Evolutionary conservation across 2,888 invertebrate species (phyloP), one percentile per base, ranked within the genome.

Genomic region (Ectropis crepuscularia): DNA sequence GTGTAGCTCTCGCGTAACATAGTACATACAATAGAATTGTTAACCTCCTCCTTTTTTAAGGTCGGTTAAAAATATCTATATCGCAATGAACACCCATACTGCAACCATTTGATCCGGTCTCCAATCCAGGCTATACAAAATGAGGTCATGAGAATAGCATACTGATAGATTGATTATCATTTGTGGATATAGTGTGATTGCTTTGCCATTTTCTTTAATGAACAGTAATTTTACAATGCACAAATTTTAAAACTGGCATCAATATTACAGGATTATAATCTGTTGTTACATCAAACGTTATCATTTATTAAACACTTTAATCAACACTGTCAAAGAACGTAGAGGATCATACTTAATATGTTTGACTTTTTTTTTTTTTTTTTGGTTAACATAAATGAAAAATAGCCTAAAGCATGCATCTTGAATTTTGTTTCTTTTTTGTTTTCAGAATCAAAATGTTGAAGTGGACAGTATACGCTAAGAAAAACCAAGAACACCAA

Each of bases 381-480:
- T 5, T 28, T 9, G 0, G 28, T 28, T 4, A 47, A 47, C 28
- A 42, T 48, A 28, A 57, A n/a, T n/a, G n/a, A n/a, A n/a, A n/a
- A n/a, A n/a, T n/a, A n/a, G n/a, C 5, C 9, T 42, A 39, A 6
- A 36, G 12, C 8, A 39, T 47, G 43, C 11, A 43, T 46, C 47
- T 8, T 10, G 12, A 5, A 10, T 57, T 6, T 53, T 28, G 5
- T 42, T 16, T 5, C 42, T 16, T 72, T 60, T 63, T 65, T 81
- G 73, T 71, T 92, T 89, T 9, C 89, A 92, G 92, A 74, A 77
- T 60, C 71, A 93, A 81, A 77, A 95, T 95, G 95, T 86, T 95
- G 76, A 95, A 95, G 92, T 95, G 95, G 95, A 93, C 94, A 57
- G 94, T 94, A 9, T 91, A 91, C 69, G 88, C 85, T 67, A 90